These are phyloP conservation scores for Palaemon carinicauda DNA, from an alignment of 1,140 invertebrate species.

Conservation along the genomic window DNA sequence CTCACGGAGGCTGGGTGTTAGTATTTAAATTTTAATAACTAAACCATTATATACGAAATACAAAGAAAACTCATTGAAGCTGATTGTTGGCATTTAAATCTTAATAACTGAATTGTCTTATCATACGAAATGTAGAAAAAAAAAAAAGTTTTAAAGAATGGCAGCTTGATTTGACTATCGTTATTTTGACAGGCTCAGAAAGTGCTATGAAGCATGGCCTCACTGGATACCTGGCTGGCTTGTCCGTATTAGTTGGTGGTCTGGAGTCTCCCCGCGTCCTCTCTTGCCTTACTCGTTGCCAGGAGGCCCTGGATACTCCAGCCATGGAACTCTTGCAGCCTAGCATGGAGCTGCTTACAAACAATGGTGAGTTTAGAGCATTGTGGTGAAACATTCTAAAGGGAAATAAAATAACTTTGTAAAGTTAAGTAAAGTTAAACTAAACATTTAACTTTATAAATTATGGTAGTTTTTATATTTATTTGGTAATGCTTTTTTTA, in stretches of 20 bases:
- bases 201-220: constrained; percentile 88
- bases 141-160: no score
- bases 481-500: background rate
- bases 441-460: no score
- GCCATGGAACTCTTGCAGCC: constrained; percentile 79
- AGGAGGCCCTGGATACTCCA: constrained; percentile 83
- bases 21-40: no score
- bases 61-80: no score
- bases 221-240: constrained; percentile 85
- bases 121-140: no score
- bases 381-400: no score
- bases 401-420: no score
- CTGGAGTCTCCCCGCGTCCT: constrained; percentile 84
- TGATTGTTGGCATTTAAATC: no score
- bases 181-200: constrained; percentile 74
- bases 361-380: constrained; percentile 66
- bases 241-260: constrained; percentile 81
- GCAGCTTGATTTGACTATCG: background rate
- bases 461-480: background rate
- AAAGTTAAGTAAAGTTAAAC: no score
- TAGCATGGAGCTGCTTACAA: constrained; percentile 77
- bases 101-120: no score
- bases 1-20: no score
- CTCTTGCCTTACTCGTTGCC: constrained; percentile 84
- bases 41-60: no score